Percentiles rank a stretch among this genome's conserved stretches.
phyloP scores from a whole-genome alignment of 2,888 invertebrate species.

The Selenia dentaria region DNA sequence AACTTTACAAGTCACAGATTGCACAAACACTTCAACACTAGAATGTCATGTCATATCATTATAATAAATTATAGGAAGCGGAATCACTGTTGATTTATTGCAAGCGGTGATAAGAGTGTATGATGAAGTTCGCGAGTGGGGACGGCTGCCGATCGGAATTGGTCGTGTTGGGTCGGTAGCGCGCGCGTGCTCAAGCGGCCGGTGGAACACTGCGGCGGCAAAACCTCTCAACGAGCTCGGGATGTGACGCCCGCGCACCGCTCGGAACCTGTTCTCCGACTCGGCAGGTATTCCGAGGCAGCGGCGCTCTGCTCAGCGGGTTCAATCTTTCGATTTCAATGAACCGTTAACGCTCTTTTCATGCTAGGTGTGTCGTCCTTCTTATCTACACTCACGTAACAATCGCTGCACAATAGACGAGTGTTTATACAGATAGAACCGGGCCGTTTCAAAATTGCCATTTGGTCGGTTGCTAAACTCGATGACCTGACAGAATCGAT shows the following conservation, averaged over 20 bases:
- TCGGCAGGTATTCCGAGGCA: constrained; percentile 36
- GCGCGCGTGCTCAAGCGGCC: constrained; percentile 70
- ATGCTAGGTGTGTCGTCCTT: constrained; percentile 56
- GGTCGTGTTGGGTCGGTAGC: constrained; percentile 42
- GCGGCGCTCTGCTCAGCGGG: constrained; percentile 60
- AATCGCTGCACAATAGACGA: constrained; percentile 37
- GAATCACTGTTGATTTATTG: constrained; percentile 29
- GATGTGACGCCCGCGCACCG: constrained; percentile 60
- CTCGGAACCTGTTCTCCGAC: constrained; percentile 71
- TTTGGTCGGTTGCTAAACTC: constrained; percentile 26
- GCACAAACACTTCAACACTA: constrained; percentile 65
- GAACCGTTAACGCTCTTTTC: constrained; percentile 80
- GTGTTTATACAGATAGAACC: constrained; percentile 26
- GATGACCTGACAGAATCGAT: constrained; percentile 29
- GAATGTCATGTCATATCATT: constrained; percentile 27
- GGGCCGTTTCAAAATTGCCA: constrained; percentile 38
- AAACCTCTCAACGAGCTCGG: constrained; percentile 58
- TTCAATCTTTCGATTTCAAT: constrained; percentile 75
- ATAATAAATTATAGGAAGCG: constrained; percentile 15
- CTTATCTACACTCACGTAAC: constrained; percentile 70
- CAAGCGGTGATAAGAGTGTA: constrained; percentile 41
- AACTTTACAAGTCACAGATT: constrained; percentile 39
- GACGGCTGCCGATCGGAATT: constrained; percentile 4
- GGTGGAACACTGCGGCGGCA: constrained; percentile 72
- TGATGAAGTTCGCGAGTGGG: constrained; percentile 41